A percentile compares a stretch with the other conserved stretches of the same genome.
Evolutionary conservation across 2,888 invertebrate species (phyloP).

Genomic region (Trachelus iudaicus): DNA sequence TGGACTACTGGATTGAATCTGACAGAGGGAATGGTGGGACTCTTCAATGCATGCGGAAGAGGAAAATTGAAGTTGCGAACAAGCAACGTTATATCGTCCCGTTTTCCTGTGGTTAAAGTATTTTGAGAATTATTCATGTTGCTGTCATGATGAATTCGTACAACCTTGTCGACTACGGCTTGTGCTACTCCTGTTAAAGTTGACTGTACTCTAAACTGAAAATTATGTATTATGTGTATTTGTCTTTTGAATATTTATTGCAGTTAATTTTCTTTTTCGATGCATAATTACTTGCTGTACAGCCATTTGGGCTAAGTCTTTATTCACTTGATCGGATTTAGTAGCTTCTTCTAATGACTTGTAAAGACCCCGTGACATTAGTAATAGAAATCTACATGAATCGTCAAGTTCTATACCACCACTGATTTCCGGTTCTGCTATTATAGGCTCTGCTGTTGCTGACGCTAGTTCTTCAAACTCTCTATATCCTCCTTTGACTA

Average conservation of each 20-base stretch:
- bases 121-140: constrained; percentile 72
- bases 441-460: constrained; percentile 82
- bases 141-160: constrained; percentile 83
- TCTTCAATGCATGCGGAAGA: constrained; percentile 73
- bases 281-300: constrained; percentile 74
- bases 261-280: background rate
- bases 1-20: constrained; percentile 75
- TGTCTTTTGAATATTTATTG: background rate
- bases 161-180: constrained; percentile 85
- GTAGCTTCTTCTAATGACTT: constrained; percentile 85
- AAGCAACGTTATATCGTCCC: constrained; percentile 87
- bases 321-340: constrained; percentile 83
- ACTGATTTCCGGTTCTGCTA: constrained; percentile 85
- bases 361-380: constrained; percentile 89
- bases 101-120: constrained; percentile 68
- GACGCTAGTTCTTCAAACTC: constrained; percentile 80
- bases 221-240: background rate
- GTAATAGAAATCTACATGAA: constrained; percentile 82
- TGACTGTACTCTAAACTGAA: constrained; percentile 79
- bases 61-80: constrained; percentile 89
- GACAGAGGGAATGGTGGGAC: constrained; percentile 69
- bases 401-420: constrained; percentile 84
- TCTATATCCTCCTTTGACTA: constrained; percentile 86
- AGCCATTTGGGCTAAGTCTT: constrained; percentile 81
- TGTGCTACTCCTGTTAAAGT: constrained; percentile 87